Evolutionary conservation across 2,888 invertebrate genomes (phyloP).

Genomic region (Gasteruption jaculator): DNA sequence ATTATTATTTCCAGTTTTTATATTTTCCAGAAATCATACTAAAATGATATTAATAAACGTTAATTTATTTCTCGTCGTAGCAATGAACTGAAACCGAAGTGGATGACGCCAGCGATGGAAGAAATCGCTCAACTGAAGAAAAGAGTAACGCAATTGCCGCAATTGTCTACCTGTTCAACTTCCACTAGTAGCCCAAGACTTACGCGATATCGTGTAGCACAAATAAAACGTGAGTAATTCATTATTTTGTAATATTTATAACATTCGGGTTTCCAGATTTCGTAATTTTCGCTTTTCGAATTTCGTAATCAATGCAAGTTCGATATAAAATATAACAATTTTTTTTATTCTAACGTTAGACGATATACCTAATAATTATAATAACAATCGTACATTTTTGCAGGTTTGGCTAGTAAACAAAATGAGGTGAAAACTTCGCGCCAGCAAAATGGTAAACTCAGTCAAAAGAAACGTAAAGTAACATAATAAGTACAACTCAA

Average conservation of each 20-base stretch:
- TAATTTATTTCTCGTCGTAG: too few relatives aligned
- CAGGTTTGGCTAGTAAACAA: background rate
- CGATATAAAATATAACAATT: constrained; percentile 8
- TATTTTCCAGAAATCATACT: too few relatives aligned
- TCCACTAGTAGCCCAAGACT: constrained; percentile 28
- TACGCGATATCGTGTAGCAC: constrained; percentile 40
- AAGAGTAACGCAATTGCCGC: constrained; percentile 21
- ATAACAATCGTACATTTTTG: constrained; percentile 6
- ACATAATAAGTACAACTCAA: too few relatives aligned
- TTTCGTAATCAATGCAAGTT: too few relatives aligned
- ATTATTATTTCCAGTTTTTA: background rate
- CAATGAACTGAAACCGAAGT: constrained; percentile 39
- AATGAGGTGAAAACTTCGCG: constrained; percentile 15
- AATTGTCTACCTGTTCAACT: constrained; percentile 13
- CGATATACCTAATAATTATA: constrained; percentile 15
- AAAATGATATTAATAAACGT: too few relatives aligned
- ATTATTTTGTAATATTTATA: too few relatives aligned
- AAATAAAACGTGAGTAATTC: constrained; percentile 37
- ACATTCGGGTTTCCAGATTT: too few relatives aligned
- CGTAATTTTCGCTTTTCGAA: too few relatives aligned
- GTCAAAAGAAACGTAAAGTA: too few relatives aligned
- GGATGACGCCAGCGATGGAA: constrained; percentile 48
- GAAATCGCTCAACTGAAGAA: constrained; percentile 39
- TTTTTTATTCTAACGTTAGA: constrained; percentile 11
- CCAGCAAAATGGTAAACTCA: too few relatives aligned